Percentiles rank a stretch among this genome's conserved stretches.
Evolutionary conservation across 2,888 invertebrate species (phyloP).

Genomic region (Julus scandinavius): DNA sequence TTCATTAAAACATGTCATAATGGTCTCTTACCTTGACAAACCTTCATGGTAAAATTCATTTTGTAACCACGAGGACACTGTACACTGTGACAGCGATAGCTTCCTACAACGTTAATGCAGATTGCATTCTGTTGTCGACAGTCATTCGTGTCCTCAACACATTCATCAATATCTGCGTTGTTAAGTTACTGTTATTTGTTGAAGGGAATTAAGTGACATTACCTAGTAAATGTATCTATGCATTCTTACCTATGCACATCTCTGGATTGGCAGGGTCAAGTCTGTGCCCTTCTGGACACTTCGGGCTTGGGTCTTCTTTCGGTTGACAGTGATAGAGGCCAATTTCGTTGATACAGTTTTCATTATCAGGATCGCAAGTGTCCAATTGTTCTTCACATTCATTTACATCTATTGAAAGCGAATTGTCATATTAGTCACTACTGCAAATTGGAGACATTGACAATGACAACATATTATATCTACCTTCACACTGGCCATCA

Average conservation of each 20-base stretch:
- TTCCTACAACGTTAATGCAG: constrained; percentile 38
- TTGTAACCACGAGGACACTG: constrained; percentile 47
- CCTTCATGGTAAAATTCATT: constrained; percentile 45
- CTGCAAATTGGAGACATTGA: background rate
- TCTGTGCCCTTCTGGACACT: constrained; percentile 22
- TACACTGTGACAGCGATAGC: background rate
- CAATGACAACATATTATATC: background rate
- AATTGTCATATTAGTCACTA: background rate
- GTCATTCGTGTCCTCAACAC: constrained; percentile 38
- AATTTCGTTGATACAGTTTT: constrained; percentile 60
- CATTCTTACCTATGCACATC: constrained; percentile 46
- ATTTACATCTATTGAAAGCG: constrained; percentile 64
- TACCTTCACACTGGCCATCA: constrained; percentile 52
- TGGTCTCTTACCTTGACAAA: constrained; percentile 46
- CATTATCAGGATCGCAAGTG: constrained; percentile 62
- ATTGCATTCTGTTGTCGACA: constrained; percentile 16
- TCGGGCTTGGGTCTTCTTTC: constrained; percentile 1
- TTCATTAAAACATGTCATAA: no score
- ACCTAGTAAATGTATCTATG: background rate
- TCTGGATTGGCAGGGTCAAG: background rate
- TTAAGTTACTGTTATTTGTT: background rate
- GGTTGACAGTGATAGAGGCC: constrained; percentile 55
- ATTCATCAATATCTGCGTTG: constrained; percentile 55
- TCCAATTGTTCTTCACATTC: constrained; percentile 65
- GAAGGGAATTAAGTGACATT: background rate